Base-by-base conservation (phyloP, 1,140 invertebrate species). In the Drosophila subpulchrella region DNA sequence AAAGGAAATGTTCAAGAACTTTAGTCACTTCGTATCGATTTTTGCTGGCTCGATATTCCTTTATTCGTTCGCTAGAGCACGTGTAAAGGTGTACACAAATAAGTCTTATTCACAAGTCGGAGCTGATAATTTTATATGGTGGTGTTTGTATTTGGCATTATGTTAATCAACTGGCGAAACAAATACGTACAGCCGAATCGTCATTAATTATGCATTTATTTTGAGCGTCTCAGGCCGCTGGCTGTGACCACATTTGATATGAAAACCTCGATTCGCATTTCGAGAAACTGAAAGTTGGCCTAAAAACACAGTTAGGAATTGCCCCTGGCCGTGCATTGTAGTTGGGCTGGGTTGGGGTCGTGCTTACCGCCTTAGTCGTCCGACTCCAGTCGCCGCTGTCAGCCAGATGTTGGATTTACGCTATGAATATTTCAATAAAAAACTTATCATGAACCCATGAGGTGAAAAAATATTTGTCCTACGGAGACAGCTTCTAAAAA, bases 191-290 rank as follows among this genome's bases (percentile, higher is more conserved):
- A 63, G 47, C 36, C 32, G 60, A 62, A 84, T 76, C 61, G 36
- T 58, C 74, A 86, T 86, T 88, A 80, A 84, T 86, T 86, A 86
- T 88, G 83, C 75, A 86, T 88, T 88, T 86, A 75, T 73, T 86
- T 82, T 68, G 75, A 82, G 65, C 74, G 47, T 73, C 67, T 81
- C 67, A 48, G 61, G 32, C 61, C 46, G 53, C 63, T 41, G 47
- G 71, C 75, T 86, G 78, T 79, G 66, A 79, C 59, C 66, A 86
- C 78, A 89, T 72, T 86, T 59, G 59, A 58, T 70, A 57, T 82
- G 63, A 76, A 86, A 89, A 73, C 84, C 79, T 88, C 84, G 75
- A 76, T 79, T 89, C 66, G 56, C 59, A 61, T 79, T 84, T 86
- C 47, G 82, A 71, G 67, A 86, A 86, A 86, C 59, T 73, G 83